Evolutionary conservation across 1,140 invertebrate species (phyloP), one percentile per base, ranked within the genome.

Genomic region (Probaryconus sp.): DNA sequence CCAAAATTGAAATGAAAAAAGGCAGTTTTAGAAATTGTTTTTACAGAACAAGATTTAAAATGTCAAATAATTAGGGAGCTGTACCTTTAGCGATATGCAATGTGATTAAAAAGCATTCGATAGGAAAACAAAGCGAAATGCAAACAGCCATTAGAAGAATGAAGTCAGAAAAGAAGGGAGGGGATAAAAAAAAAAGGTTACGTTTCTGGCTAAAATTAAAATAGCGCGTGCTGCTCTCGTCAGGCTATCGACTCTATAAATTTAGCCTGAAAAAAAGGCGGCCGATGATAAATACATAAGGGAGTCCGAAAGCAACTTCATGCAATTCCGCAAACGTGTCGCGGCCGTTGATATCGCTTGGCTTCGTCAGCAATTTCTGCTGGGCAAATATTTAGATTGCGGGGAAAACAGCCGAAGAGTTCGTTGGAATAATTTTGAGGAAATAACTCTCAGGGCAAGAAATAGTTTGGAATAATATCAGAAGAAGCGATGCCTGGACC

Each of bases 301-400:
- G 38, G 63, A 56, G 18, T 11, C 24, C 26, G 24, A 35, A 51
- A 58, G 5, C 51, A 43, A 24, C 24, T 35, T 6, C 60, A 26
- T 31, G 61, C 63, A 14, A 56, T 67, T 55, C 47, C 38, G 69
- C 53, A 72, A 73, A 63, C 63, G 70, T 73, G 70, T 73, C 61
- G 40, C 58, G 42, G n/a, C 20, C 55, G 55, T 48, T 67, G 56
- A 73, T 73, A 67, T 24, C 50, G 40, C 60, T 37, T 60, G 58
- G 31, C 58, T 53, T 21, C 58, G 65, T 69, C 72, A 75, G 64
- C 72, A 58, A 75, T 70, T 65, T 40, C 58, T 42, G 61, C 61
- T 51, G 53, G 53, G 47, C 65, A 76, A 70, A 76, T 76, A 75
- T 76, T 76, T 76, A 67, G 65, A 76, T 61, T 76, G 24, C 45